Evolutionary conservation across 2,888 invertebrate species (phyloP).

Genomic region (Macrosoma leucophasiata): DNA sequence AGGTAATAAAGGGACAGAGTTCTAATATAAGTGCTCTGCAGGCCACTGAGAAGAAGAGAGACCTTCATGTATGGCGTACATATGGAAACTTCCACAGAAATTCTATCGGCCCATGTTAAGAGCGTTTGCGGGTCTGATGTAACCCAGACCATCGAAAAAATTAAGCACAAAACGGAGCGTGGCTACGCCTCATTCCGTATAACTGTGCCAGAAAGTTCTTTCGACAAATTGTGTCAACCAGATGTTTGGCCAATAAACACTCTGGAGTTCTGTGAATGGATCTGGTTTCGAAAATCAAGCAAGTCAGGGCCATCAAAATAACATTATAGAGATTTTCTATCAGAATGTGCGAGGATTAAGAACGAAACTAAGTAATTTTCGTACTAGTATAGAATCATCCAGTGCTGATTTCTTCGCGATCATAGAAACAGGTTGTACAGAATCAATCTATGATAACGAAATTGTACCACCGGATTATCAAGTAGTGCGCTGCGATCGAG

Average conservation of each 20-base stretch:
- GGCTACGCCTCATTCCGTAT: slow-evolving; percentile 28
- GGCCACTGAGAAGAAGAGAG: slow-evolving; percentile 10
- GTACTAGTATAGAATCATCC: slow-evolving; percentile 6
- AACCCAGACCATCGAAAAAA: slow-evolving; percentile 24
- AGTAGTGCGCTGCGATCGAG: slow-evolving; percentile 22
- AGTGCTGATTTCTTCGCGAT: slow-evolving; percentile 24
- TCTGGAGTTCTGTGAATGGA: slow-evolving; percentile 27
- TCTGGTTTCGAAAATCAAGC: slow-evolving; percentile 28
- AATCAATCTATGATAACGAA: slow-evolving; percentile 22
- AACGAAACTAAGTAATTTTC: slow-evolving; percentile 12
- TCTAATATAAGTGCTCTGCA: slow-evolving; percentile 1
- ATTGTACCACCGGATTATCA: slow-evolving; percentile 15
- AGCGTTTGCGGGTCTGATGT: slow-evolving; percentile 2
- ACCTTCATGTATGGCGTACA: slow-evolving; percentile 16
- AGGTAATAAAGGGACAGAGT: slow-evolving; percentile 1
- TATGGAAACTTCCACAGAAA: slow-evolving; percentile 10
- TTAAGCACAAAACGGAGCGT: slow-evolving; percentile 27
- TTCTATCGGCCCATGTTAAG: slow-evolving; percentile 5
- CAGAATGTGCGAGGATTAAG: slow-evolving; percentile 16
- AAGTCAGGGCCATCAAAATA: too few species aligned
- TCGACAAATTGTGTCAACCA: slow-evolving; percentile 19
- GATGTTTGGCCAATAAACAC: slow-evolving; percentile 23
- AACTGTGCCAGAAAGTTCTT: slow-evolving; percentile 22
- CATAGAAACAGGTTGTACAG: slow-evolving; percentile 24
- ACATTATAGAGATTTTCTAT: slow-evolving; percentile 11